Evolutionary conservation across 2,797 vertebrate genomes (phyloP), one percentile per base, ranked within the genome.

Genomic region (Nothura maculosa): DNA sequence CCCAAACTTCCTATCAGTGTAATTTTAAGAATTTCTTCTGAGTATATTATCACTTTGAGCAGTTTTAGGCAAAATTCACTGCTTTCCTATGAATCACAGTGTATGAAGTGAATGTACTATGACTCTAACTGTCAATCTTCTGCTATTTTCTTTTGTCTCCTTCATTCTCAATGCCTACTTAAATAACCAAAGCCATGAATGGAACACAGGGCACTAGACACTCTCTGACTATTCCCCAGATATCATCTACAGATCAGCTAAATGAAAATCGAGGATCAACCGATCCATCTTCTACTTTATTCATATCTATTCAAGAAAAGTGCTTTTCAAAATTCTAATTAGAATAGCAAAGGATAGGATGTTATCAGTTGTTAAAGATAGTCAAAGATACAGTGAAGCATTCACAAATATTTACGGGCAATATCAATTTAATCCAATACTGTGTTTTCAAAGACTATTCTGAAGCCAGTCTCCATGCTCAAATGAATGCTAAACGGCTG

Each of bases 401-500:
- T 81, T 42, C 60, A 5, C 13, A 82, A 66, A 21, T 73, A 69
- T 87, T 87, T 68, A 60, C 48, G 45, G 34, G 38, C 83, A 76
- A 79, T 60, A 90, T 7, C 43, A 66, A 55, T 90, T 90, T 85
- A 85, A 45, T 60, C 48, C 81, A 43, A 82, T 84, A 73, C 34
- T 89, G 40, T 85, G 32, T 84, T 94, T 89, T 87, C 60, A 91
- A 73, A 76, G 25, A 30, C 45, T 91, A 69, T 81, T 87, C 82
- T 87, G 87, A 57, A 74, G 58, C 50, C 73, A 78, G 15, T 21
- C 74, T 81, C 79, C 81, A 15, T 55, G 67, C 34, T 89, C 73
- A 95, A 63, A 92, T 81, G 67, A 83, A 94, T 74, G 79, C 22
- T 87, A 92, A 92, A 90, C 28, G 76, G 43, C 52, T 89, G 69